These are phyloP conservation scores for Festucalex cinctus DNA, from an alignment of 2,113 vertebrate species.

Conservation along the genomic window DNA sequence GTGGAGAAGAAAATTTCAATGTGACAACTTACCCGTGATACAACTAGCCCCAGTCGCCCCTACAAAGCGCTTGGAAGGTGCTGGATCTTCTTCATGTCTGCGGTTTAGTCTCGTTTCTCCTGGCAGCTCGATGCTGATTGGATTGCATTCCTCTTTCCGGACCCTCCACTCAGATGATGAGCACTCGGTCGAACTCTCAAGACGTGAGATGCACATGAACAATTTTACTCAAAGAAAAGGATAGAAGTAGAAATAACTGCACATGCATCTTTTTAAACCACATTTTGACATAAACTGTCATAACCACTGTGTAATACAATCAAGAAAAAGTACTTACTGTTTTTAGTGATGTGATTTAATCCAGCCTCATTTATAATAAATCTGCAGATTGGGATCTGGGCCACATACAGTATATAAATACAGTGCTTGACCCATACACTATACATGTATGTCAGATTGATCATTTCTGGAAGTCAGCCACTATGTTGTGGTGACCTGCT, in stretches of 20 bases:
- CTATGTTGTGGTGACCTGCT: constrained; percentile 45
- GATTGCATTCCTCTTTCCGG: constrained; percentile 48
- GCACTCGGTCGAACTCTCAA: constrained; percentile 10
- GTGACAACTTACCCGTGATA: too few relatives aligned
- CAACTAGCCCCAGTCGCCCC: too few relatives aligned
- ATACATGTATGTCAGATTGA: constrained; percentile 8
- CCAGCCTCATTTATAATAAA: constrained; percentile 10
- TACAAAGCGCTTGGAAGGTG: too few relatives aligned
- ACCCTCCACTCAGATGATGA: constrained; percentile 57
- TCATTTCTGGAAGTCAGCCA: constrained; percentile 6
- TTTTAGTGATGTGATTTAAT: neutral
- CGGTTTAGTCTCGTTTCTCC: constrained; percentile 17
- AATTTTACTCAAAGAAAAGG: constrained; percentile 1
- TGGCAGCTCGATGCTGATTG: constrained; percentile 46
- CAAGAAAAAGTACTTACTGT: neutral
- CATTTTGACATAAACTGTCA: neutral
- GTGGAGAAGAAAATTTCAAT: too few relatives aligned
- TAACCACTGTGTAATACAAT: neutral
- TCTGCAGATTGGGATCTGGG: constrained; percentile 13
- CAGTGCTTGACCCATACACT: neutral
- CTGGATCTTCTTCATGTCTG: neutral
- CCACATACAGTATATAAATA: constrained; percentile 9
- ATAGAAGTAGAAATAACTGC: neutral
- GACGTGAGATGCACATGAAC: constrained; percentile 38
- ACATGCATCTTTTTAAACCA: neutral